Evolutionary conservation across 2,888 invertebrate species (phyloP), one percentile per base, ranked within the genome.

Genomic region (Archips xylosteana): DNA sequence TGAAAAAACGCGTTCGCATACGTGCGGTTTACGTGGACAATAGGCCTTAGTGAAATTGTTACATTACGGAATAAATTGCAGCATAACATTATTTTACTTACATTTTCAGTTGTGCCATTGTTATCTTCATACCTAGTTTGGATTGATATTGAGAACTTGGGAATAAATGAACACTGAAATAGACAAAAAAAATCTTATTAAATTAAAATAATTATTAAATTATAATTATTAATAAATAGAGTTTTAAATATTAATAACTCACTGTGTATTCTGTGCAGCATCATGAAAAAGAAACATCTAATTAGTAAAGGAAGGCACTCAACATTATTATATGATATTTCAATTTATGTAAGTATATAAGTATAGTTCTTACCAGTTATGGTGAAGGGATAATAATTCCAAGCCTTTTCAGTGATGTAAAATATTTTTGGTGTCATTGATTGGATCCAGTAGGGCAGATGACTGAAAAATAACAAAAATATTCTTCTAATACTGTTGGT

Each of bases 381-480:
- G 32, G 98, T 98, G 82, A 96, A 98, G 12, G 98, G 98, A 92
- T 98, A 99, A 91, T 97, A 98, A 90, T 99, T 98, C 98, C 98
- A 98, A 13, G 98, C 98, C 87, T 98, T 98, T 91, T 98, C 98
- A 74, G 97, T 98, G 23, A 98, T 96, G 90, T 98, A 99, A 92
- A 98, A 98, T 87, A 98, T 96, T 89, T 97, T 96, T 78, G 98
- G 98, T 84, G 97, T 96, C 80, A 98, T 90, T 3, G 97, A 96
- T 90, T 98, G 97, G 70, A 98, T 95, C 98, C 98, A 99, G 86
- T 97, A 97, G 4, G 98, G 98, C 76, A 98, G 95, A 82, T 98
- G 97, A 87, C 98, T 98, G 91, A 64, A 95, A 95, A 77, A 79
- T 75, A 36, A 61, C 69, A 72, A 75, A 70, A 49, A 69, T 32